Conservation (phyloP, 1,140 invertebrate genomes). For the Scaptodrosophila lebanonensis region DNA sequence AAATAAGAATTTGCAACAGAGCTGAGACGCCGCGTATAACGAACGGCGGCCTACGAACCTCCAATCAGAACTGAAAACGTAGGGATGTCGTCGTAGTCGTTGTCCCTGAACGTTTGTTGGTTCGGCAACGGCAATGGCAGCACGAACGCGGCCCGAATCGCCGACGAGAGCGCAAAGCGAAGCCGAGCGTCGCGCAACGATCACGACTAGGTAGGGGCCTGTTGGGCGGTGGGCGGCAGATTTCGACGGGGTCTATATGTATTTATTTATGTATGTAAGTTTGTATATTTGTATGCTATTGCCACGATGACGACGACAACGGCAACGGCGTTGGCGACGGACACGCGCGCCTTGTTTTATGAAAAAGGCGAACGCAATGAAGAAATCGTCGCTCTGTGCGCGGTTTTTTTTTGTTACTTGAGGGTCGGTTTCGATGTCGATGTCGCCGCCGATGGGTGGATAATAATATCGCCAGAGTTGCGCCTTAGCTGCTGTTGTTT, state of each 20-base stretch:
- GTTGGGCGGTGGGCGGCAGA: conserved; percentile 54
- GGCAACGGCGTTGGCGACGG: conserved; percentile 13
- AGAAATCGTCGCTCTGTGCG: too few species aligned
- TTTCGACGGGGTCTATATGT: conserved; percentile 27
- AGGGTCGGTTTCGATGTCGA: conserved; percentile 47
- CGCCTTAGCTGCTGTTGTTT: too few species aligned
- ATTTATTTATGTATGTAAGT: conserved; percentile 10
- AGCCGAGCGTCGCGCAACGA: conserved; percentile 38
- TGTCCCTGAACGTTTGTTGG: conserved; percentile 59
- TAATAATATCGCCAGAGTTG: conserved; percentile 44
- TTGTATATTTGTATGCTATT: conserved; percentile 26
- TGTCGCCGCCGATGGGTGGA: conserved; percentile 37
- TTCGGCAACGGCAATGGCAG: conserved; percentile 13
- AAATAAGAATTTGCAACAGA: conserved; percentile 59
- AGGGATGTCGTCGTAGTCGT: conserved; percentile 60
- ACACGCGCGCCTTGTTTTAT: conserved; percentile 52
- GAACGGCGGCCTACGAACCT: conserved; percentile 66
- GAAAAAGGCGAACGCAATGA: conserved; percentile 2
- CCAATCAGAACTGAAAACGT: conserved; percentile 74
- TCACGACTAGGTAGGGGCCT: conserved; percentile 22
- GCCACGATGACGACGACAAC: conserved; percentile 31
- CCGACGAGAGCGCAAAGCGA: conserved; percentile 8
- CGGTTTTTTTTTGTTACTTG: too few species aligned
- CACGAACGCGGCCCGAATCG: conserved; percentile 17
- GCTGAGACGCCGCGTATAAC: conserved; percentile 59